A percentile compares a stretch with the other conserved stretches of the same genome.
phyloP scores from a whole-genome alignment of 2,113 vertebrate genomes.

The Pterocles gutturalis region DNA sequence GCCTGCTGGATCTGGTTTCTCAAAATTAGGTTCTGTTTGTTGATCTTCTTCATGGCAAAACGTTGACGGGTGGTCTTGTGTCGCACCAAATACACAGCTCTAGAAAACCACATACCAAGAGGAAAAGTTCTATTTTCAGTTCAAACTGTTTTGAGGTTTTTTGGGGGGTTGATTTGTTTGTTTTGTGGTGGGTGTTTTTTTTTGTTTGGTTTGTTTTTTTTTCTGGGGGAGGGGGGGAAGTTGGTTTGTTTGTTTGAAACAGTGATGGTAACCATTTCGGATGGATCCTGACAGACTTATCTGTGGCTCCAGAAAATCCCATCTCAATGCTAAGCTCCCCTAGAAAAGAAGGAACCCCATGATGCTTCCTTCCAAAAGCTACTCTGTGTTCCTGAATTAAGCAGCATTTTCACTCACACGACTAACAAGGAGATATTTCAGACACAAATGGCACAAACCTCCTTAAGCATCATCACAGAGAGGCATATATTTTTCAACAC shows the following conservation, averaged over 20 bases:
- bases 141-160: background rate
- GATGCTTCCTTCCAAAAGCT: background rate
- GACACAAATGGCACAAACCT: background rate
- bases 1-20: constrained; percentile 98
- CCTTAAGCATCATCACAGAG: background rate
- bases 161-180: background rate
- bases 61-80: constrained; percentile 93
- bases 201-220: background rate
- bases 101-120: constrained; percentile 46
- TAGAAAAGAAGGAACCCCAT: background rate
- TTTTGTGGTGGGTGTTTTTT: background rate
- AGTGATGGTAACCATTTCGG: background rate
- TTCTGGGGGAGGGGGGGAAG: background rate
- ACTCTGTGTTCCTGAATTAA: background rate
- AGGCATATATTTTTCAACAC: background rate
- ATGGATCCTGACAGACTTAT: background rate
- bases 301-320: background rate
- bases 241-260: too few species aligned
- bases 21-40: constrained; percentile 97
- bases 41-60: constrained; percentile 99
- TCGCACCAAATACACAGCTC: constrained; percentile 92
- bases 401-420: background rate
- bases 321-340: background rate
- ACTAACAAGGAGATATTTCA: background rate
- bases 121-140: background rate